Percentiles rank a stretch among this genome's conserved stretches.
Evolutionary conservation across 2,113 vertebrate species (phyloP).

Genomic region (Gnathonemus echidnorhynchus): DNA sequence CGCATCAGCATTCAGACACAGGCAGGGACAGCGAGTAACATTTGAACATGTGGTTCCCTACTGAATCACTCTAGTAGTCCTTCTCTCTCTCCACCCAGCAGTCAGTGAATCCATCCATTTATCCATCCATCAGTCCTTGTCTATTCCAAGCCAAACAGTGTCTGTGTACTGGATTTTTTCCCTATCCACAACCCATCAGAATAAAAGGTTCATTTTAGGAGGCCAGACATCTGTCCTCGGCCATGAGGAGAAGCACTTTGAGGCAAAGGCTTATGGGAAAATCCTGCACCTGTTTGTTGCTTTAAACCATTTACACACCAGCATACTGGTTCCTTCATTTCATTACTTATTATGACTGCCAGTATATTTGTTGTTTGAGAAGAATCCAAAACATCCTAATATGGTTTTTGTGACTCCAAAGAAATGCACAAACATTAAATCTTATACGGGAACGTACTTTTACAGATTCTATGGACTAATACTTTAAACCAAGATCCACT

Average conservation of each 20-base stretch:
- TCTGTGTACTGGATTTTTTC: background rate
- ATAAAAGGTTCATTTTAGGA: slow-evolving; percentile 1
- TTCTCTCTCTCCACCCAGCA: background rate
- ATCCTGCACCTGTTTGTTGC: background rate
- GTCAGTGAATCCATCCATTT: background rate
- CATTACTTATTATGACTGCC: background rate
- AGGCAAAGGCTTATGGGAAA: background rate
- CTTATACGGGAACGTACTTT: background rate
- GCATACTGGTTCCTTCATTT: background rate
- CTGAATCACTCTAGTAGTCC: slow-evolving; percentile 11
- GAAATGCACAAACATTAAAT: background rate
- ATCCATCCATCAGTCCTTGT: background rate
- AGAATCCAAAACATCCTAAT: background rate
- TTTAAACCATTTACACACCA: background rate
- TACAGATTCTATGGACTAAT: background rate
- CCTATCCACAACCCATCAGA: background rate
- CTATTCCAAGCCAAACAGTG: background rate
- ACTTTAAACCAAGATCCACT: background rate
- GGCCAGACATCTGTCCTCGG: background rate
- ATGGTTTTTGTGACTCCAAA: background rate
- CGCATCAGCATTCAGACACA: slow-evolving; percentile 66
- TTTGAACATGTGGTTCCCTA: slow-evolving; percentile 49
- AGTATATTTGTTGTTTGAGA: background rate
- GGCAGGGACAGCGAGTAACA: slow-evolving; percentile 48
- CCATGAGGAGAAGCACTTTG: background rate